Base-by-base conservation (phyloP, 2,797 vertebrate species). In the Sparus aurata region DNA sequence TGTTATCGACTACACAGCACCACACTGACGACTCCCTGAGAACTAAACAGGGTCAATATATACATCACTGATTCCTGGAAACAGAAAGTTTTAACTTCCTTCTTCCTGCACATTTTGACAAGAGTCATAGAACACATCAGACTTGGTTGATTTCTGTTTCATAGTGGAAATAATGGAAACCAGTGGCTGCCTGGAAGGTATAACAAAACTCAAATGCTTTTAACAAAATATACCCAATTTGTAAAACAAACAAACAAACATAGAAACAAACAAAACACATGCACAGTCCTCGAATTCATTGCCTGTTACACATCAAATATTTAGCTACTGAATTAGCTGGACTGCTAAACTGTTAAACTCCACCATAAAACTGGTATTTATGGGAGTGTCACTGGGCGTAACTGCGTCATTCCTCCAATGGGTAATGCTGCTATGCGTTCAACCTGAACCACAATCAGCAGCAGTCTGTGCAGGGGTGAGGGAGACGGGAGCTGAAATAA, bases 401-500 rank as follows among this genome's bases (percentile, higher is more conserved):
- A 57, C 6, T 34, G 5, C 50, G n/a, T 23, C 75, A 43, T 45
- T 25, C 62, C 49, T 12, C 13, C 77, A 54, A 65, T 73, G 46
- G 60, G 8, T 57, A 46, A 20, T 2, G 34, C 38, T 17, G 22
- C 52, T 46, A 58, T 27, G 7, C 43, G 13, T 66, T 69, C 2
- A 53, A 17, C 47, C 43, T 25, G 34, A 62, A 9, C 18, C 23
- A 43, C 46, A 75, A 30, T 65, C 50, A 30, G 61, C 47, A 30
- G 61, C 17, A 25, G 12, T 20, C 27, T 25, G 65, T 38, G 49
- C 7, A 58, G 25, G 17, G 64, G 6, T 25, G 62, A 41, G 61
- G 46, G 75, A 55, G 66, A 57, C 12, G 22, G 15, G 50, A 58
- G 38, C 63, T 47, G 25, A 73, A 86, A 80, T 76, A 84, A 70